A percentile compares a stretch with the other conserved stretches of the same genome.
These are phyloP conservation scores for Sander vitreus DNA, from an alignment of 2,113 vertebrate species.

Conservation along the genomic window DNA sequence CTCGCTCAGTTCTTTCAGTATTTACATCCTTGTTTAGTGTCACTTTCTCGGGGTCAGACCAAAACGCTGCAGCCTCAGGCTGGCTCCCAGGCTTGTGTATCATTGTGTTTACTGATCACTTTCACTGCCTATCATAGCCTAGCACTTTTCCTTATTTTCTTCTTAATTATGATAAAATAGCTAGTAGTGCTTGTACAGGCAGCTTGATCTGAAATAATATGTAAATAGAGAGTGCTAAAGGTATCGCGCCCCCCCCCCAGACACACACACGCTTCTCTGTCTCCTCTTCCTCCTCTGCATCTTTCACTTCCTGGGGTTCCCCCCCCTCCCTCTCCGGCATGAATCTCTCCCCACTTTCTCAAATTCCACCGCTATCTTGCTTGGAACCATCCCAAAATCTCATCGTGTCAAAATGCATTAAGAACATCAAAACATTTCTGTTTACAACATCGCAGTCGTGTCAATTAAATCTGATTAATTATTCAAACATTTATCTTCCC, in stretches of 20 bases:
- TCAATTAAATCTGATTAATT: constrained; percentile 94
- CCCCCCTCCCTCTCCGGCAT: neutral
- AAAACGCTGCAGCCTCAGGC: constrained; percentile 72
- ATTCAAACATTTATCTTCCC: constrained; percentile 92
- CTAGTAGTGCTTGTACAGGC: constrained; percentile 45
- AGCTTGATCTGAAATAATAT: constrained; percentile 67
- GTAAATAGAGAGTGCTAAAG: constrained; percentile 58
- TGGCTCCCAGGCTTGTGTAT: constrained; percentile 71
- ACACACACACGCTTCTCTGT: neutral
- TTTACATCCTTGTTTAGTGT: constrained; percentile 79
- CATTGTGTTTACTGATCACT: constrained; percentile 71
- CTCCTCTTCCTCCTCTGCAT: constrained; percentile 19
- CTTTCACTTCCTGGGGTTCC: constrained; percentile 31
- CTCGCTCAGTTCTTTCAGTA: constrained; percentile 38
- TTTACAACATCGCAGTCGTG: constrained; percentile 90
- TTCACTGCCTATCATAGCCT: constrained; percentile 55
- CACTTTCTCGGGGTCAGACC: constrained; percentile 75
- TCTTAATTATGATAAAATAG: constrained; percentile 67
- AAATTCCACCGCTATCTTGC: constrained; percentile 54
- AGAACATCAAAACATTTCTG: constrained; percentile 93
- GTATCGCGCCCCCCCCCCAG: neutral
- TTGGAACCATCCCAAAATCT: constrained; percentile 85
- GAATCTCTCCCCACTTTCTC: constrained; percentile 35
- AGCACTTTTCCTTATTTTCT: constrained; percentile 24
- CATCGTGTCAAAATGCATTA: constrained; percentile 86